Percentiles rank a stretch among this genome's conserved stretches.
Conservation (phyloP, 2,113 vertebrate species). For the Vicugna pacos region DNA sequence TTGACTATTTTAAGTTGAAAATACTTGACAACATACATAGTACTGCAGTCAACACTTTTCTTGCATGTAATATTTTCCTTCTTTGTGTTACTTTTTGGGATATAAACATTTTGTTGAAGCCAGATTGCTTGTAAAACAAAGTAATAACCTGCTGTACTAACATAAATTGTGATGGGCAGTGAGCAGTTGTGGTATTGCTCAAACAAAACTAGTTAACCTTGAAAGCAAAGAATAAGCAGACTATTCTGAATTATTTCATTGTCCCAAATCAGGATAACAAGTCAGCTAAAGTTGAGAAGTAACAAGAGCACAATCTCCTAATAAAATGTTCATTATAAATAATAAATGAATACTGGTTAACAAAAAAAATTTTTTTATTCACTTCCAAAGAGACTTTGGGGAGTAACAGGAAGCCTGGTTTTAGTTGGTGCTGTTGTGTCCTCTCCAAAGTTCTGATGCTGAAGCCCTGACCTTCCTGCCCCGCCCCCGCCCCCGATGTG, state of each 20-base stretch:
- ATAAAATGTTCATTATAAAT: slow-evolving; percentile 35
- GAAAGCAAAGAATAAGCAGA: slow-evolving; percentile 19
- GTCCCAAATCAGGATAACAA: neutral
- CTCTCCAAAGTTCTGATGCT: neutral
- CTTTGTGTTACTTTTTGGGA: slow-evolving; percentile 43
- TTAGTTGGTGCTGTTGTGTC: neutral
- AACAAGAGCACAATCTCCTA: neutral
- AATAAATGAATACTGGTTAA: slow-evolving; percentile 17
- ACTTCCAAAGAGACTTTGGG: neutral
- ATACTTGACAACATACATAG: slow-evolving; percentile 26
- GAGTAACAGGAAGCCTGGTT: neutral
- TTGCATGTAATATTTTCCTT: slow-evolving; percentile 32
- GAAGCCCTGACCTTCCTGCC: neutral
- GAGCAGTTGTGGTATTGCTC: neutral
- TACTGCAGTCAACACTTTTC: neutral
- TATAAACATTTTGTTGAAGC: slow-evolving; percentile 41
- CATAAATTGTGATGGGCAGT: neutral
- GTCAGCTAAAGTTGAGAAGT: slow-evolving; percentile 35
- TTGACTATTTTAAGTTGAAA: slow-evolving; percentile 51
- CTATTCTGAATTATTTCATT: slow-evolving; percentile 33
- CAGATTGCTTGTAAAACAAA: slow-evolving; percentile 58
- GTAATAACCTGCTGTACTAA: neutral
- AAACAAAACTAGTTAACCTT: slow-evolving; percentile 47
- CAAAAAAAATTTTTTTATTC: neutral
- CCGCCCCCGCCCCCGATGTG: neutral